Conservation (phyloP, 2,888 invertebrate species). For the Drepanosiphum platanoidis region DNA sequence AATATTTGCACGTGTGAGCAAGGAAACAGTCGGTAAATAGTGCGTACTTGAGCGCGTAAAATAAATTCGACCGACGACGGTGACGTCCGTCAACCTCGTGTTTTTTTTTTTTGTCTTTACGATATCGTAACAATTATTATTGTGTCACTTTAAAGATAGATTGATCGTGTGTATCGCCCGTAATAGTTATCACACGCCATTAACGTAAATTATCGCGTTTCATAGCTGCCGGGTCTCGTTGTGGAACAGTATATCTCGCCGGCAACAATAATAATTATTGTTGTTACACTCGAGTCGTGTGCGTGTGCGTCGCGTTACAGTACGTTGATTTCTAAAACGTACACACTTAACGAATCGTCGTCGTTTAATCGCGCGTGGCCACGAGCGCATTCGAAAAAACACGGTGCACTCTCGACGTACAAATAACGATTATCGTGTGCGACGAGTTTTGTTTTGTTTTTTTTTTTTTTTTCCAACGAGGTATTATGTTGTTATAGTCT, state of each 20-base stretch:
- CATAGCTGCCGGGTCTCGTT: constrained; percentile 1
- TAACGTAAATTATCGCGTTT: constrained; percentile 19
- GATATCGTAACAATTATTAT: background rate
- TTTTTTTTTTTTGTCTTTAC: background rate
- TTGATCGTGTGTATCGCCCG: background rate
- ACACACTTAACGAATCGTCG: background rate
- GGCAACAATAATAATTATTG: constrained; percentile 10
- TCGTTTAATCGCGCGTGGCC: background rate
- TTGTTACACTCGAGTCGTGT: background rate
- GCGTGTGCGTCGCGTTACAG: background rate
- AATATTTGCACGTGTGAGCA: no score
- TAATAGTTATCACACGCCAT: background rate
- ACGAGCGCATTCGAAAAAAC: no score
- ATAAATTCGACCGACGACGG: no score
- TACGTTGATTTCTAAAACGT: background rate
- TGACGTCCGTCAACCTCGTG: background rate
- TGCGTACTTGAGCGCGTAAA: no score
- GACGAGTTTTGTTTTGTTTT: no score
- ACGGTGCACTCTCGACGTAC: no score
- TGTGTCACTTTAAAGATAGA: background rate
- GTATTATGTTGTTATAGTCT: no score
- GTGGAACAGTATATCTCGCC: background rate
- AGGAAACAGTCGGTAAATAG: no score
- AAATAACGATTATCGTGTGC: no score
- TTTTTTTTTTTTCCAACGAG: no score